Conservation (phyloP, 2,888 invertebrate genomes). For the Torymus tubicola region DNA sequence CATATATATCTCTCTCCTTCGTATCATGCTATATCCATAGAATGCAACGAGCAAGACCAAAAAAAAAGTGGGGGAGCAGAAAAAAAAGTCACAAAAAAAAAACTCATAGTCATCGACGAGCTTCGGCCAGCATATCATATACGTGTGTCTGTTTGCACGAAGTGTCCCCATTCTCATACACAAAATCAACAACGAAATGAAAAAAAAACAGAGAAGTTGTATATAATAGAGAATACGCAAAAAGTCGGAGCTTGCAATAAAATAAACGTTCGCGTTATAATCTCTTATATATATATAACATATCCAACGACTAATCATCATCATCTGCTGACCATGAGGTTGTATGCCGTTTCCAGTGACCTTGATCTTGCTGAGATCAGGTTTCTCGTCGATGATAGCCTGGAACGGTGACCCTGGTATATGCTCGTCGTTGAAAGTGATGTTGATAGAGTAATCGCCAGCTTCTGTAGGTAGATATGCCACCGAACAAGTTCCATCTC, state of each 20-base stretch:
- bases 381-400: constrained; percentile 79
- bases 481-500: constrained; percentile 92
- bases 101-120: no score
- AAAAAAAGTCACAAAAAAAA: no score
- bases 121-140: no score
- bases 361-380: constrained; percentile 84
- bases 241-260: no score
- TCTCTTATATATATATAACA: no score
- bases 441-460: constrained; percentile 90
- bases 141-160: no score
- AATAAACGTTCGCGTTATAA: no score
- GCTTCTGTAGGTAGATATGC: constrained; percentile 90
- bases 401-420: constrained; percentile 91
- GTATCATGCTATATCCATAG: neutral
- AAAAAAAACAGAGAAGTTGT: neutral
- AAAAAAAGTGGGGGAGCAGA: no score
- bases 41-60: no score
- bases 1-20: neutral
- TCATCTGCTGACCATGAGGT: constrained; percentile 50
- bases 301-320: no score
- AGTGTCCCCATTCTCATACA: no score
- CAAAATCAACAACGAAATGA: constrained; percentile 8
- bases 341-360: constrained; percentile 81
- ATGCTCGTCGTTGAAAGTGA: constrained; percentile 90
- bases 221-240: no score